Base-by-base conservation (phyloP, 2,888 invertebrate species). In the Fabriciana adippe region DNA sequence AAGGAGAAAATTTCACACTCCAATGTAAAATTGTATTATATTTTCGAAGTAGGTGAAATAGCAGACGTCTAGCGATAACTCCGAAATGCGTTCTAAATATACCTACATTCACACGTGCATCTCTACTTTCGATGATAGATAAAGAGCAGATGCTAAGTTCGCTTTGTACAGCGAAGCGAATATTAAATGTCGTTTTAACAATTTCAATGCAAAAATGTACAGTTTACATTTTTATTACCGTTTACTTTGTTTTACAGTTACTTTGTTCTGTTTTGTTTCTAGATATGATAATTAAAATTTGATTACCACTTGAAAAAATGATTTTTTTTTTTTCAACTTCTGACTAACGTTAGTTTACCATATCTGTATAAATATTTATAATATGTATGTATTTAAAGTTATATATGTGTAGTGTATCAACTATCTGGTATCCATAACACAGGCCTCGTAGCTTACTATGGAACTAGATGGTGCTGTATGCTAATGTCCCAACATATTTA, bases 101-200 rank as follows among this genome's bases (percentile, higher is more conserved):
- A n/a, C n/a, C n/a, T n/a, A 71, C 41, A 66, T 66, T 61, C 66
- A 68, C 71, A 71, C 71, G 71, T 71, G 70, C 62, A 70, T 61
- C 63, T 66, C 53, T n/a, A 56, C 50, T 47, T 31, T 18, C 41
- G 68, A 64, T 18, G 71, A 64, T 6, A 66, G 68, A 66, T 66
- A 71, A 50, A 54, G 21, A 26, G 45, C 71, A 71, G 64, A 57
- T 68, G 70, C 41, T 69, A 21, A 18, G 31, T 51, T 50, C 31
- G 11, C 47, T 59, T 59, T 15, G 31, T 18, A 31, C 45, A 31
- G 6, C 21, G 26, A 48, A 26, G 45, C 21, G 14, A 31, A 47
- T 51, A 51, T 61, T 61, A 31, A 61, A 61, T 59, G 26, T 47
- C 57, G 8, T 16, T 47, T 59, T 11, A 26, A 26, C n/a, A 59